These are phyloP conservation scores for Neotragus moschatus DNA, from an alignment of 2,113 vertebrate species.

Conservation along the genomic window DNA sequence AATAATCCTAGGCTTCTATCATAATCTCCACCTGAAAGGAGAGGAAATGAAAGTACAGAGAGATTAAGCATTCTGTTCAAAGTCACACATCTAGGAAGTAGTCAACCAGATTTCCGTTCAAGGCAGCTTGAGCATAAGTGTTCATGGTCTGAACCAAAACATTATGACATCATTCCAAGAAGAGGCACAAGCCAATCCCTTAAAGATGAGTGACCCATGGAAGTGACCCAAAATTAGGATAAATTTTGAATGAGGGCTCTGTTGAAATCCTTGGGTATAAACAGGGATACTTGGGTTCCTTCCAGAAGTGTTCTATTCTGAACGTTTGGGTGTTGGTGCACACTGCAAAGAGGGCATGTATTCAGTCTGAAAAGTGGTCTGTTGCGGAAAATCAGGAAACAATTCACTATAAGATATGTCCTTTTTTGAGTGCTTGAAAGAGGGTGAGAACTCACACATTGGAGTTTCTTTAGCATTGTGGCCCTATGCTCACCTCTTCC, in stretches of 20 bases:
- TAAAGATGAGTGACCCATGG: background rate
- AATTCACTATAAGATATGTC: background rate
- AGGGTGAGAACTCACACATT: background rate
- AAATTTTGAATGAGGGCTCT: background rate
- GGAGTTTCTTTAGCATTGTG: background rate
- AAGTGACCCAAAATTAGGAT: background rate
- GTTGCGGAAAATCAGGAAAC: background rate
- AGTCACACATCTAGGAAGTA: background rate
- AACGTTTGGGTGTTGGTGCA: background rate
- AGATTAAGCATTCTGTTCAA: background rate
- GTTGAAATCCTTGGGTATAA: background rate
- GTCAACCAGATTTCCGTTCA: background rate
- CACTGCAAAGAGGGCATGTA: fast-evolving
- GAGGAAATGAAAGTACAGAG: background rate
- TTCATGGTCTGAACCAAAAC: background rate
- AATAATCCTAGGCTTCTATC: background rate
- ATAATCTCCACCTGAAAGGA: background rate
- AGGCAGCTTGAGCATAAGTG: background rate
- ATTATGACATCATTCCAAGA: background rate
- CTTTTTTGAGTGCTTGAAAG: background rate
- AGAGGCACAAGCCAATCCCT: background rate
- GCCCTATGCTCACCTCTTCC: background rate
- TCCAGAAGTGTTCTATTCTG: background rate
- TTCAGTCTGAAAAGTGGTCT: background rate
- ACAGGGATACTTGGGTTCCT: background rate